Conservation (phyloP, 2,113 vertebrate species). For the human (Homo sapiens) region GRCh38 chr11:1163501-1164000, state of each 20-base stretch:
- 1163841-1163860: rapidly evolving
- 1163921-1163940: slow-evolving; percentile 88
- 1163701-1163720: rapidly evolving
- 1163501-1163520: neutral
- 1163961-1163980: slow-evolving; percentile 73
- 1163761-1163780: rapidly evolving
- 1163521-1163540: rapidly evolving
- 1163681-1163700: rapidly evolving
- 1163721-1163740: rapidly evolving
- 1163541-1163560: rapidly evolving
- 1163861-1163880: neutral
- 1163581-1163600: neutral
- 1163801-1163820: too few relatives aligned
- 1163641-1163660: neutral
- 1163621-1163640: rapidly evolving
- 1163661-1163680: neutral
- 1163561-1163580: neutral
- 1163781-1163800: rapidly evolving
- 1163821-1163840: rapidly evolving
- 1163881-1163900: slow-evolving; percentile 74
- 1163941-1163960: slow-evolving; percentile 85
- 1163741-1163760: neutral
- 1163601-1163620: too few relatives aligned
- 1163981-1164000: slow-evolving; percentile 78
- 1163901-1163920: slow-evolving; percentile 88